Percentiles rank a stretch among this genome's conserved stretches.
phyloP scores from a whole-genome alignment of 2,888 invertebrate species.

The Andrena minutula region DNA sequence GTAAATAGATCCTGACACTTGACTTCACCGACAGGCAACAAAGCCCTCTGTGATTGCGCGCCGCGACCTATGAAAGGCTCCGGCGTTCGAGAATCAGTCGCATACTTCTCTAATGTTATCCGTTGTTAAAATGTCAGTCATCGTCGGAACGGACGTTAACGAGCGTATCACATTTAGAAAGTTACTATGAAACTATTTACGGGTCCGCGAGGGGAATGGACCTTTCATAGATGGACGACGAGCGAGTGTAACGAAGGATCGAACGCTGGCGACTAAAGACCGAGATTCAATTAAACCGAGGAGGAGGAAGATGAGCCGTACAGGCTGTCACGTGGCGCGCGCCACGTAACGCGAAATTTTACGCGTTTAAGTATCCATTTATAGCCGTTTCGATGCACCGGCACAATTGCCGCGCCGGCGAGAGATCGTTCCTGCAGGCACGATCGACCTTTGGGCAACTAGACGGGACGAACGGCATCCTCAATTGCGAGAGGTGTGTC shows the following conservation, averaged over 20 bases:
- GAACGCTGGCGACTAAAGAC: neutral
- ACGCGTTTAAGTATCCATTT: constrained; percentile 40
- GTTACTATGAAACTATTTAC: constrained; percentile 26
- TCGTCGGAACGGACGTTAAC: constrained; percentile 32
- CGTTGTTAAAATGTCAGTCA: constrained; percentile 49
- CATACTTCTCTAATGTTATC: constrained; percentile 15
- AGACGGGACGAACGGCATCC: constrained; percentile 72
- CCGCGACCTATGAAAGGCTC: constrained; percentile 17
- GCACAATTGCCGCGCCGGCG: constrained; percentile 41
- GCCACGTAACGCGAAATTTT: constrained; percentile 40
- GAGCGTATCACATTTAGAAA: constrained; percentile 39
- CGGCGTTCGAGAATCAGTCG: neutral
- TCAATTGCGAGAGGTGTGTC: constrained; percentile 75
- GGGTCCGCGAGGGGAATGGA: constrained; percentile 1
- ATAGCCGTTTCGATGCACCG: constrained; percentile 43
- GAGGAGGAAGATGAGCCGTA: neutral
- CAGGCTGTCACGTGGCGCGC: constrained; percentile 23
- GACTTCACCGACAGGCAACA: constrained; percentile 4
- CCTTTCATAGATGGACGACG: neutral
- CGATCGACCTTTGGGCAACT: constrained; percentile 73
- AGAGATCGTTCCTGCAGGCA: constrained; percentile 54
- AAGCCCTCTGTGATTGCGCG: neutral
- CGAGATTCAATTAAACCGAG: constrained; percentile 43
- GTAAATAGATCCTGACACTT: constrained; percentile 46
- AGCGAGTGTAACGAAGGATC: neutral